Evolutionary conservation across 2,797 vertebrate species (phyloP), one percentile per base, ranked within the genome.

Genomic region (Scarus forsteni): DNA sequence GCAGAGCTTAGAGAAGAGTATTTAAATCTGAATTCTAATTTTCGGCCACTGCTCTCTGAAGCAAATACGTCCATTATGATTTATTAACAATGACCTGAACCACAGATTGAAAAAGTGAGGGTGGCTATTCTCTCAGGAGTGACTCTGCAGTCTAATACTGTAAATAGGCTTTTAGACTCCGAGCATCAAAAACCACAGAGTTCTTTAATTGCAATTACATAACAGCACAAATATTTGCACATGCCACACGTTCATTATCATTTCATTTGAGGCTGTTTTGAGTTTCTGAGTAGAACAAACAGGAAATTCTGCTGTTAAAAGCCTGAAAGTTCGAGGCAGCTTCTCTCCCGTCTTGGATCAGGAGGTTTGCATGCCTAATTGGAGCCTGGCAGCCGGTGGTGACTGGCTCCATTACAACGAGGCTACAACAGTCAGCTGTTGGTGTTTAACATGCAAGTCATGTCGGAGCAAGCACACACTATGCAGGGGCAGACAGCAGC

Each of bases 391-490:
- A 91, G 80, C 75, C 73, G 65, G 77, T 65, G 84, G 61, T 79
- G 85, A 87, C 90, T 83, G 87, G 86, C 81, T 88, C 67, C 55
- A 75, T 89, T 89, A 89, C 87, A 87, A 83, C 66, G 70, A 82
- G 87, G 80, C 75, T 85, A 74, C 83, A 86, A 72, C 67, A 86
- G 85, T 88, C 89, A 87, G 85, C 85, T 86, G 89, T 81, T 88
- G 88, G 75, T 87, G 79, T 82, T 90, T 93, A 91, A 89, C 88
- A 92, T 90, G 86, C 86, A 81, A 88, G 90, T 88, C 84, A 69
- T 77, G 86, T 80, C 40, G 34, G 60, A 59, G 78, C 84, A 46
- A 82, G 76, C 81, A 71, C 82, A 90, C 91, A 90, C 62, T 55
- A 75, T 43, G 70, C 81, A 62, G 77, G 80, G 59, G 76, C 80